Evolutionary conservation across 2,113 vertebrate genomes (phyloP), one percentile per base, ranked within the genome.

Genomic region (Microcebus ravelobensis): DNA sequence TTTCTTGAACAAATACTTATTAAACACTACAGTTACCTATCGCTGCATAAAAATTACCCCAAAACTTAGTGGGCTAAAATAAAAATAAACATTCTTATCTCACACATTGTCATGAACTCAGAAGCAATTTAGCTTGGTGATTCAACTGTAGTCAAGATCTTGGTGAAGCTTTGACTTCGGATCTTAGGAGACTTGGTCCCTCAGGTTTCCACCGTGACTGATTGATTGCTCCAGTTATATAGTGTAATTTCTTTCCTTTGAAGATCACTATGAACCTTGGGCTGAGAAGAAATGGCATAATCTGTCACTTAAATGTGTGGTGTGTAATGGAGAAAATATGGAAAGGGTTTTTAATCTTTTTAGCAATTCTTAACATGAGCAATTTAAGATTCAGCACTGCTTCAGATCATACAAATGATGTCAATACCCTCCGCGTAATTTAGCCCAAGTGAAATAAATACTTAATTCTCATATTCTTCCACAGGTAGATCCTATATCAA

Each of bases 171-270:
- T 55, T 55, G 76, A 31, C 29, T 27, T 71, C 42, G 12, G 25
- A 2, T 88, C 96, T 83, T 1, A 0, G 81, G 94, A 91, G 88
- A 27, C 82, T 14, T 14, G 20, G n/a, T 45, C 36, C 84, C 68
- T 29, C 70, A 94, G 91, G 95, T 70, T 96, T 91, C 67, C 71
- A 92, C 70, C 73, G 63, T 67, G 45, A 90, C 80, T 84, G 73
- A 93, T 39, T 52, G 71, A 93, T 39, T 59, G 71, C 87, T 95
- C 68, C 48, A 20, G 14, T 80, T 59, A 68, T 12, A 21, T 42
- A 48, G 27, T 73, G 45, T 50, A 73, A 82, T 95, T 81, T 81
- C 67, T 94, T 91, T 86, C 76, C 74, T 96, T 93, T 94, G 93
- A 95, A 83, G 87, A 96, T 85, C 71, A 77, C 82, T 63, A 9